Evolutionary conservation across 2,113 vertebrate genomes (phyloP), one percentile per base, ranked within the genome.

Genomic region (Coryphaenoides rupestris): DNA sequence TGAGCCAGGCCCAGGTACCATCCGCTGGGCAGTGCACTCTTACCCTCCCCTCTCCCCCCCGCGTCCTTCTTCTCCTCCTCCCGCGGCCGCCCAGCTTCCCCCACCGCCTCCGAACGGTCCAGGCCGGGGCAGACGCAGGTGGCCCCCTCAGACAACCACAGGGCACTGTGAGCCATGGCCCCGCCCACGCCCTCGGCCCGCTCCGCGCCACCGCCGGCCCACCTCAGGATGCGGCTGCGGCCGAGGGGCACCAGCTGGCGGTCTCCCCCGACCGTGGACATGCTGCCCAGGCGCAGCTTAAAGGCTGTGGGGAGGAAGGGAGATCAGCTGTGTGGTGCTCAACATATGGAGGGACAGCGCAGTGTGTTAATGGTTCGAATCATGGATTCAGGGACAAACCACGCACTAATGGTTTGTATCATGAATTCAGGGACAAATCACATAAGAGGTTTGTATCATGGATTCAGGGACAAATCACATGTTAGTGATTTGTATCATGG

Each of bases 61-160:
- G 16, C 24, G 16, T 58, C 52, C 69, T 17, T 33, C 56, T 23
- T 60, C 70, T 58, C 52, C 69, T 17, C 45, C 56, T 23, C 58
- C 70, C 55, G 72, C 3, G 60, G 62, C 14, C 50, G 4, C 54
- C 19, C 56, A 3, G 1, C 46, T 13, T 70, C 54, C 17, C 58
- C 3, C 0, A 62, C 72, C 13, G 21, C 55, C 24, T 66, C 69
- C 22, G 24, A 19, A 10, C 75, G 75, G 14, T 87, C 87, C 64
- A 93, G 79, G 2, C 84, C 87, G 0, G 84, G 80, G 56, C 92
- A 93, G n/a, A 74, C 66, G 46, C 89, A 91, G 23, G 40, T 77
- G 13, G 73, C 78, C 1, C 89, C 90, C 1, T 87, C 82, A 0
- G 69, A 67, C 66, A 92, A 75, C 92, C 91, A 93, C 76, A 93